Conservation (phyloP, 1,140 invertebrate genomes). For the Luehdorfia chinensis region DNA sequence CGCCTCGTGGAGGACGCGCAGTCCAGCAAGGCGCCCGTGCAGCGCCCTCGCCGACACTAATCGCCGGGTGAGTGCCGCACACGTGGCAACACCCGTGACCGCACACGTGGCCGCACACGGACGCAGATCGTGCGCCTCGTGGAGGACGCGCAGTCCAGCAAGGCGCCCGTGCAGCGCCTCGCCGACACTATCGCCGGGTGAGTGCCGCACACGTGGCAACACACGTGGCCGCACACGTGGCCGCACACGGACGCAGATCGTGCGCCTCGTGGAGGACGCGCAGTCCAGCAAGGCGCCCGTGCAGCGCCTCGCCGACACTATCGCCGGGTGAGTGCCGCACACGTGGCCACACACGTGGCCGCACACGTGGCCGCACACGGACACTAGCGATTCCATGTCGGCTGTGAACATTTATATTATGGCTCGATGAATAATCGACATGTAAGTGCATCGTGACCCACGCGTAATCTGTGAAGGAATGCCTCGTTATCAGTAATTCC, state of each 20-base stretch:
- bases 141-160: slow-evolving; percentile 98
- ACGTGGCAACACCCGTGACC: background rate
- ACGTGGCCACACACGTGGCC: too few relatives aligned
- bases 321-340: slow-evolving; percentile 87
- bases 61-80: slow-evolving; percentile 86
- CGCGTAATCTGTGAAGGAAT: too few relatives aligned
- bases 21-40: slow-evolving; percentile 98
- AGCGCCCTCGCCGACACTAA: slow-evolving; percentile 95
- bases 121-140: slow-evolving; percentile 97
- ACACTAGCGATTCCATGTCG: background rate
- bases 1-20: slow-evolving; percentile 98
- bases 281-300: slow-evolving; percentile 99
- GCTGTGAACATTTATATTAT: slow-evolving; percentile 9
- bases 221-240: too few relatives aligned
- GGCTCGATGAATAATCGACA: too few relatives aligned
- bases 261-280: slow-evolving; percentile 97
- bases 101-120: slow-evolving; percentile 87
- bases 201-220: too few relatives aligned
- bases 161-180: slow-evolving; percentile 98
- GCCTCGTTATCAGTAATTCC: too few relatives aligned
- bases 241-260: slow-evolving; percentile 97
- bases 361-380: too few relatives aligned
- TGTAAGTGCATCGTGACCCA: too few relatives aligned
- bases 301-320: slow-evolving; percentile 96
- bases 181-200: slow-evolving; percentile 96